Evolutionary conservation across 2,797 vertebrate genomes (phyloP).

Genomic region (Odontamblyopus rebecca): DNA sequence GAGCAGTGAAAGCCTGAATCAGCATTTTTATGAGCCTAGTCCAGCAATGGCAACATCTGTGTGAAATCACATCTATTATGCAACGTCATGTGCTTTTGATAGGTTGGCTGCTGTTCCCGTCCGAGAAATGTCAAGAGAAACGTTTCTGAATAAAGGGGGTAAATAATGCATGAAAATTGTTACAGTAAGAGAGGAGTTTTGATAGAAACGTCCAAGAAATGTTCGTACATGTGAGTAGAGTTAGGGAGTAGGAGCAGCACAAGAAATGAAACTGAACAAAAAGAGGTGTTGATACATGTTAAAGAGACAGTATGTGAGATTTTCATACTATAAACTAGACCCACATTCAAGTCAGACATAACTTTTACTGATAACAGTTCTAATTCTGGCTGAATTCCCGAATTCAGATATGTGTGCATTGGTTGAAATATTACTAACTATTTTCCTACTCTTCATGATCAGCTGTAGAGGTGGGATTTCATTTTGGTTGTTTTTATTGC

Average conservation of each 20-base stretch:
- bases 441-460: too few relatives aligned
- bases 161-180: constrained; percentile 36
- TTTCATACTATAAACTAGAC: too few relatives aligned
- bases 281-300: not conserved
- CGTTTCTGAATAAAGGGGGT: constrained; percentile 13
- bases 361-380: too few relatives aligned
- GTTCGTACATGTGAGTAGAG: not conserved
- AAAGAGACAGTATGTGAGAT: too few relatives aligned
- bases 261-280: not conserved
- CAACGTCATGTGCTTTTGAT: constrained; percentile 22
- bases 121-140: constrained; percentile 23
- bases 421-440: too few relatives aligned
- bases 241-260: not conserved
- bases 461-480: too few relatives aligned
- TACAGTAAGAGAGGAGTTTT: constrained; percentile 6
- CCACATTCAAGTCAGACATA: too few relatives aligned
- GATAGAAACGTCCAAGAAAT: constrained; percentile 8
- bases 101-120: constrained; percentile 23
- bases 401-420: too few relatives aligned
- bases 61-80: constrained; percentile 30
- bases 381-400: too few relatives aligned
- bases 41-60: not conserved
- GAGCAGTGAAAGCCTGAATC: constrained; percentile 39
- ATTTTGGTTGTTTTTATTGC: too few relatives aligned
- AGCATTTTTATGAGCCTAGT: constrained; percentile 25